Conservation (phyloP, 2,888 invertebrate genomes). For the Exocentrus adspersus region DNA sequence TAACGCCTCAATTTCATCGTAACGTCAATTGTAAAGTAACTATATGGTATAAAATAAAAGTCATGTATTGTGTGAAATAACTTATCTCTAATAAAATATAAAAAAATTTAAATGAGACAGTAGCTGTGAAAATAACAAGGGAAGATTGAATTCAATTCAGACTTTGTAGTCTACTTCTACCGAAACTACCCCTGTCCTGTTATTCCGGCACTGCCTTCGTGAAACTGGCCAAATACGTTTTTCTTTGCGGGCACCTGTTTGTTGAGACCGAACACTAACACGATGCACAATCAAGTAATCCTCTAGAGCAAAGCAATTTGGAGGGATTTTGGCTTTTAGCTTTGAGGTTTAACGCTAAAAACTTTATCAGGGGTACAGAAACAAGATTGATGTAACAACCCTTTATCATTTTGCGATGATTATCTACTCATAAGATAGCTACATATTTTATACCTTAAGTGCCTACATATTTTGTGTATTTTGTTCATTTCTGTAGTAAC, state of each 20-base stretch:
- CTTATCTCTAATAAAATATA: no score
- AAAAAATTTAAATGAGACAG: no score
- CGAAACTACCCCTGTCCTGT: conserved; percentile 3
- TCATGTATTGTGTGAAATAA: no score
- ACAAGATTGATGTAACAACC: no score
- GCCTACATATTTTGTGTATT: no score
- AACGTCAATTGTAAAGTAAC: no score
- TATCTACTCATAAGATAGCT: no score
- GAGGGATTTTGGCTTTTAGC: conserved; percentile 43
- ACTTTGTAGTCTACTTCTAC: not conserved
- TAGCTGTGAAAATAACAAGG: no score
- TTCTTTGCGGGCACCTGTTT: conserved; percentile 47
- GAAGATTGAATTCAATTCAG: not conserved
- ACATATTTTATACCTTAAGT: no score
- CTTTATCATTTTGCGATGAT: no score
- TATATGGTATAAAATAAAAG: no score
- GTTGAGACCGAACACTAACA: conserved; percentile 45
- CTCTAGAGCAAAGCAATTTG: conserved; percentile 48
- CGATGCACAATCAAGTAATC: conserved; percentile 52
- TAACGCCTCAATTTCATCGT: no score
- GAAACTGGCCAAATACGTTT: conserved; percentile 41
- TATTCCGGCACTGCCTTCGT: conserved; percentile 13
- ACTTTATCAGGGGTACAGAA: conserved; percentile 14
- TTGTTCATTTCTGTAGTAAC: not conserved
- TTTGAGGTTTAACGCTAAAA: conserved; percentile 30